Evolutionary conservation across 2,888 invertebrate species (phyloP).

Genomic region (Pterostichus niger): DNA sequence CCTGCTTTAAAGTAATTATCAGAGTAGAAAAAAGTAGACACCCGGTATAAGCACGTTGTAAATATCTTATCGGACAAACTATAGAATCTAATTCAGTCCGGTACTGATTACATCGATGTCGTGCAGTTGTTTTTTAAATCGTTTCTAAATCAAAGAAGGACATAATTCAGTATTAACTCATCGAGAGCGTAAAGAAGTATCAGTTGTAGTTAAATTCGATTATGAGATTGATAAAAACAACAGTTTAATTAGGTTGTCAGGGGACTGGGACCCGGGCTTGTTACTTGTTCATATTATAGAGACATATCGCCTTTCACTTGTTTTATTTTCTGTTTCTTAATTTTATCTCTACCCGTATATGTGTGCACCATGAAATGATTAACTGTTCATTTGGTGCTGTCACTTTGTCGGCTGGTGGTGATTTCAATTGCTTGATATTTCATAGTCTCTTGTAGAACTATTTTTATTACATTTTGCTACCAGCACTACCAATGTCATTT

Average conservation of each 20-base stretch:
- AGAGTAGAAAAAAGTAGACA: too few relatives aligned
- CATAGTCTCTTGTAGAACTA: too few relatives aligned
- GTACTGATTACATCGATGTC: too few relatives aligned
- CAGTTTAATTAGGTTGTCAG: slow-evolving; percentile 69
- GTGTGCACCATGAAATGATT: slow-evolving; percentile 10
- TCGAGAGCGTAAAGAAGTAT: background rate
- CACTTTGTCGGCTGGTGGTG: slow-evolving; percentile 14
- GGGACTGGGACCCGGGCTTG: too few relatives aligned
- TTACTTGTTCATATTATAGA: slow-evolving; percentile 68
- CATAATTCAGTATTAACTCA: slow-evolving; percentile 28
- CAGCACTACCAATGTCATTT: background rate
- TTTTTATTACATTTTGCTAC: background rate
- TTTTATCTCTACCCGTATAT: slow-evolving; percentile 48
- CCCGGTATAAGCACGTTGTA: too few relatives aligned
- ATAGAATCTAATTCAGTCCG: too few relatives aligned
- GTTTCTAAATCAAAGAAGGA: slow-evolving; percentile 18
- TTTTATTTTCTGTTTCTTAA: slow-evolving; percentile 38
- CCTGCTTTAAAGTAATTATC: too few relatives aligned
- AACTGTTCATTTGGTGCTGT: slow-evolving; percentile 21
- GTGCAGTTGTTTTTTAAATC: background rate
- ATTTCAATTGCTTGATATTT: background rate
- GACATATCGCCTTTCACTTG: slow-evolving; percentile 69
- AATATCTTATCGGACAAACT: too few relatives aligned
- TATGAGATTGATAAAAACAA: slow-evolving; percentile 68
- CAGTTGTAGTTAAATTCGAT: slow-evolving; percentile 60